phyloP scores from a whole-genome alignment of 2,888 invertebrate species.

The Tanytarsus gracilentus region DNA sequence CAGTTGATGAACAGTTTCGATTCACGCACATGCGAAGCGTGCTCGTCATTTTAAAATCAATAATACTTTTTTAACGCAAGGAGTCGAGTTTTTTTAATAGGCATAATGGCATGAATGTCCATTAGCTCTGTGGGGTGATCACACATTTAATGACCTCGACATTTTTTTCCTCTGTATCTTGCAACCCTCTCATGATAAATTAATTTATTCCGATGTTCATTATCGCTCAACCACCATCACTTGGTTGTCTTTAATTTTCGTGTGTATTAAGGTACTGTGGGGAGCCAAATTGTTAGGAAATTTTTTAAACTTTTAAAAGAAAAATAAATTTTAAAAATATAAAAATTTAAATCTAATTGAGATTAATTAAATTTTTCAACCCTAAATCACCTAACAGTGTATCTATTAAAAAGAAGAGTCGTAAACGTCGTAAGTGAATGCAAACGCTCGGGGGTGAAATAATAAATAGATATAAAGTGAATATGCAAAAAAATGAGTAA shows the following conservation, averaged over 20 bases:
- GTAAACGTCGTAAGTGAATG: not conserved
- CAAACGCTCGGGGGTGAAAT: conserved; percentile 4
- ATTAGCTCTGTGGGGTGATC: too few relatives aligned
- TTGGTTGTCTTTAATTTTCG: not conserved
- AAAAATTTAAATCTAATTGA: too few relatives aligned
- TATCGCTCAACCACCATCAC: not conserved
- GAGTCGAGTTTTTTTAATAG: too few relatives aligned
- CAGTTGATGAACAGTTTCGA: conserved; percentile 4
- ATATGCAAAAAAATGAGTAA: not conserved
- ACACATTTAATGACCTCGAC: not conserved
- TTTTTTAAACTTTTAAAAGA: too few relatives aligned
- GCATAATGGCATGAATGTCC: too few relatives aligned
- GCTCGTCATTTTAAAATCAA: too few relatives aligned
- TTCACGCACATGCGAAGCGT: not conserved
- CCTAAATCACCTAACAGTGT: too few relatives aligned
- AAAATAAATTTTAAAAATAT: too few relatives aligned
- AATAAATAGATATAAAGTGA: conserved; percentile 9
- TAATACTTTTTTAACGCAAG: not conserved
- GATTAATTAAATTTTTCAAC: too few relatives aligned
- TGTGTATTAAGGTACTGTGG: too few relatives aligned
- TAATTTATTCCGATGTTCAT: conserved; percentile 8
- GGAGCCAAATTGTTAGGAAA: too few relatives aligned
- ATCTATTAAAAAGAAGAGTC: too few relatives aligned
- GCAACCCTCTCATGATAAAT: not conserved
- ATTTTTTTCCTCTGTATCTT: not conserved